These are phyloP conservation scores for Apamea epomidion DNA, from an alignment of 2,888 invertebrate genomes.

Conservation along the genomic window DNA sequence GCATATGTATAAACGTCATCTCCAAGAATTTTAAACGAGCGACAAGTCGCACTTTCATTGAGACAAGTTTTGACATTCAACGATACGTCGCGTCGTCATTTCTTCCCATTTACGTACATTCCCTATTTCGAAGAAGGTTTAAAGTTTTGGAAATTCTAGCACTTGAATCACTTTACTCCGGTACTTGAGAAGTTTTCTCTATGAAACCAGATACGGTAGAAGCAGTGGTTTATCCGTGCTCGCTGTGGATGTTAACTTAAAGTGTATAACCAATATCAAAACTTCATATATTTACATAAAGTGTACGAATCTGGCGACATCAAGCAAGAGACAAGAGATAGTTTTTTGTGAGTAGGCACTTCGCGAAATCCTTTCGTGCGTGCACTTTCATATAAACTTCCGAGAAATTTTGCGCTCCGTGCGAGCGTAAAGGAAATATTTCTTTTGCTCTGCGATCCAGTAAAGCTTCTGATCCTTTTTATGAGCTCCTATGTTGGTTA, in stretches of 20 bases:
- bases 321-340: slow-evolving; percentile 43
- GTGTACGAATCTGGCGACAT: slow-evolving; percentile 46
- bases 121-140: slow-evolving; percentile 21
- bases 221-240: background rate
- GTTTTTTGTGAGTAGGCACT: slow-evolving; percentile 74
- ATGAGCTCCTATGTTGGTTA: slow-evolving; percentile 80
- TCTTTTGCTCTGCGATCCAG: slow-evolving; percentile 81
- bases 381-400: slow-evolving; percentile 72
- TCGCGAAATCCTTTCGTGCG: slow-evolving; percentile 76
- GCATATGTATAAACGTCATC: slow-evolving; percentile 31
- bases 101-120: slow-evolving; percentile 25
- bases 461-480: slow-evolving; percentile 85
- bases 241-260: slow-evolving; percentile 8
- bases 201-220: slow-evolving; percentile 1
- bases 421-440: slow-evolving; percentile 82
- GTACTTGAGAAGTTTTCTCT: slow-evolving; percentile 14
- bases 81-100: slow-evolving; percentile 14
- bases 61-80: slow-evolving; percentile 44
- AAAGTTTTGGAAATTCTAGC: slow-evolving; percentile 14
- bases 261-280: slow-evolving; percentile 24
- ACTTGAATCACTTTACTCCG: background rate
- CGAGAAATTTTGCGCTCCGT: slow-evolving; percentile 73
- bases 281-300: slow-evolving; percentile 34
- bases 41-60: slow-evolving; percentile 24
- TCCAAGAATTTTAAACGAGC: slow-evolving; percentile 41